Evolutionary conservation across 2,113 vertebrate species (phyloP).

Genomic region (Athene noctua): DNA sequence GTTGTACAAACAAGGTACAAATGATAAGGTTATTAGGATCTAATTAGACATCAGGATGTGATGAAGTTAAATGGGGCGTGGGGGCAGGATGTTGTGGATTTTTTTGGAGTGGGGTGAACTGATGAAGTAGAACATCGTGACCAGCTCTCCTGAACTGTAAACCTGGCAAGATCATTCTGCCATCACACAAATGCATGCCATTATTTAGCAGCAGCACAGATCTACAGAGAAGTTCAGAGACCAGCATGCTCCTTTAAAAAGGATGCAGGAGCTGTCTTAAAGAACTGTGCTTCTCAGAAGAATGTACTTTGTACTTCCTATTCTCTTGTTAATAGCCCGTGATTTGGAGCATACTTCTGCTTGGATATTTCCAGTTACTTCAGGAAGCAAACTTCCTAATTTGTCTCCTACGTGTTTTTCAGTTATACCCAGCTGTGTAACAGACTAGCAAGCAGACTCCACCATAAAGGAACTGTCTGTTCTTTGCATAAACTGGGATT

Average conservation of each 20-base stretch:
- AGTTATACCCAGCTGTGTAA: constrained; percentile 32
- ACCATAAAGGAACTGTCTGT: constrained; percentile 38
- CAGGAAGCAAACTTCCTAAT: constrained; percentile 17
- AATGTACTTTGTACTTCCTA: not conserved
- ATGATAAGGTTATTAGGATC: not conserved
- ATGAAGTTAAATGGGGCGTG: not conserved
- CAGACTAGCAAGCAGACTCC: constrained; percentile 13
- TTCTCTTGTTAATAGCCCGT: not conserved
- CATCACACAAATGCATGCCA: not conserved
- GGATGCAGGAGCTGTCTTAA: not conserved
- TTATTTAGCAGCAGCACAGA: fast-evolving
- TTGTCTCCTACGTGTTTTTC: not conserved
- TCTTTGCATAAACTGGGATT: constrained; percentile 21
- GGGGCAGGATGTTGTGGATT: fast-evolving
- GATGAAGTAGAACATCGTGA: not conserved
- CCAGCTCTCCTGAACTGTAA: not conserved
- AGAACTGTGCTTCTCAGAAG: not conserved
- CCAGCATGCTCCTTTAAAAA: not conserved
- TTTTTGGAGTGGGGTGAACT: not conserved
- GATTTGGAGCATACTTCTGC: not conserved
- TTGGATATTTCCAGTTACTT: not conserved
- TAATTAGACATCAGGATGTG: not conserved
- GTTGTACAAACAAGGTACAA: not conserved
- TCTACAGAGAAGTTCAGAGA: not conserved
- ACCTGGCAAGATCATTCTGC: not conserved